A percentile compares a stretch with the other conserved stretches of the same genome.
Conservation (phyloP, 1,140 invertebrate genomes). For the Linepithema humile region DNA sequence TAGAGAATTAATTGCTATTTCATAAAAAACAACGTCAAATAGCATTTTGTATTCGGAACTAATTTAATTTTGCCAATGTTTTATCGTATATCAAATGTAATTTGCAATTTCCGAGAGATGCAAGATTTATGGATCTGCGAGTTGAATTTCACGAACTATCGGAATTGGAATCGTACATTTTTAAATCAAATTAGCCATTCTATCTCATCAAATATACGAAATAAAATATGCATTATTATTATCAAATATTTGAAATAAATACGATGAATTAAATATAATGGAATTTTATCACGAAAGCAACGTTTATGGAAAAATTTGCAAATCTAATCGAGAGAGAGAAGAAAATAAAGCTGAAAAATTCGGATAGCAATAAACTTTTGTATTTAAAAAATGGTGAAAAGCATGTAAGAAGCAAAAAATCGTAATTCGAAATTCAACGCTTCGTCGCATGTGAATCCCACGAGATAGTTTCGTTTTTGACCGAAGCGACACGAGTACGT, state of each 20-base stretch:
- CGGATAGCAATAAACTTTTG: not conserved
- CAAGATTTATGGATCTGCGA: slow-evolving; percentile 1
- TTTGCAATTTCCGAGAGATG: not conserved
- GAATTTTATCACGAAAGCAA: not conserved
- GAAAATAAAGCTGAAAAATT: not conserved
- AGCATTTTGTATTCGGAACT: not conserved
- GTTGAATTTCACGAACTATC: not conserved
- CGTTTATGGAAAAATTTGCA: not conserved
- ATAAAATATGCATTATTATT: no score
- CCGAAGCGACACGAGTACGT: not conserved
- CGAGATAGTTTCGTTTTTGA: slow-evolving; percentile 10
- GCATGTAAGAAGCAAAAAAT: not conserved
- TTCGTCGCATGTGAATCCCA: not conserved
- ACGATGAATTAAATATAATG: slow-evolving; percentile 8
- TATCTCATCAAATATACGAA: not conserved
- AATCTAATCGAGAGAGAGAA: not conserved
- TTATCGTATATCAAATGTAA: not conserved
- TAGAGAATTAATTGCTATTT: not conserved
- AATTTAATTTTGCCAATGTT: not conserved
- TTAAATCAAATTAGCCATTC: slow-evolving; percentile 16
- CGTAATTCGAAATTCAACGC: slow-evolving; percentile 5
- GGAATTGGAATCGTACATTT: not conserved
- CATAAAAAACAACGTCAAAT: not conserved
- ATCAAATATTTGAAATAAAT: not conserved
- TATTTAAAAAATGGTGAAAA: not conserved